Evolutionary conservation across 2,113 vertebrate genomes (phyloP).

Genomic region (Ageneiosus marmoratus): DNA sequence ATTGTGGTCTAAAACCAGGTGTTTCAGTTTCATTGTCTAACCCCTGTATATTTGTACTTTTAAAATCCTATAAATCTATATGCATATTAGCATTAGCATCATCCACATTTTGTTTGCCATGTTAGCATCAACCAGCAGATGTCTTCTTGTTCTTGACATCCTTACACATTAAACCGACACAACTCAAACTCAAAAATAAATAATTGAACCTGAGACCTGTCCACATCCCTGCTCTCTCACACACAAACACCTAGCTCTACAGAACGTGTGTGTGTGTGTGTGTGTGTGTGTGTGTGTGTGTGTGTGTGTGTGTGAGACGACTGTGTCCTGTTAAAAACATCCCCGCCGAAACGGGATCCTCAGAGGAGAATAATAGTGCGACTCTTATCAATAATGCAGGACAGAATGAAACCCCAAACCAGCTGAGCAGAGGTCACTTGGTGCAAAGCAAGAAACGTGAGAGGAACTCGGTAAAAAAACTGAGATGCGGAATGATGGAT

Average conservation of each 20-base stretch:
- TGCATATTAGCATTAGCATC: neutral
- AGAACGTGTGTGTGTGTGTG: conserved; percentile 44
- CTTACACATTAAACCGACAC: conserved; percentile 44
- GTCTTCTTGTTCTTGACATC: conserved; percentile 45
- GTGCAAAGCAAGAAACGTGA: conserved; percentile 67
- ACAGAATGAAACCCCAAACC: conserved; percentile 74
- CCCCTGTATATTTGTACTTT: neutral
- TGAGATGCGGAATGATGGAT: conserved; percentile 22
- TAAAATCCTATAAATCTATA: neutral
- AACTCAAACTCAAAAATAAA: conserved; percentile 46
- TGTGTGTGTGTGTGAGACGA: conserved; percentile 2
- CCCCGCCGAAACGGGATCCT: conserved; percentile 67
- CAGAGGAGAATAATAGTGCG: conserved; percentile 65
- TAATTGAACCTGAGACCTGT: conserved; percentile 61
- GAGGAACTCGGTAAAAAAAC: conserved; percentile 47
- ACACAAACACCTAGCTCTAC: conserved; percentile 49
- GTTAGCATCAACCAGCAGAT: neutral
- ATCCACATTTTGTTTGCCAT: too few species aligned
- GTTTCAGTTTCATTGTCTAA: too few species aligned
- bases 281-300: conserved; percentile 44
- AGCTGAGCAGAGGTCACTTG: conserved; percentile 62
- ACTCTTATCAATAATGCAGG: conserved; percentile 77
- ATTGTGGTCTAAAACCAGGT: too few species aligned
- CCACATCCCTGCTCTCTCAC: conserved; percentile 49
- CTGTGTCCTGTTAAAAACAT: conserved; percentile 24